Conservation (phyloP, 2,797 vertebrate genomes). For the Neosalanx taihuensis region DNA sequence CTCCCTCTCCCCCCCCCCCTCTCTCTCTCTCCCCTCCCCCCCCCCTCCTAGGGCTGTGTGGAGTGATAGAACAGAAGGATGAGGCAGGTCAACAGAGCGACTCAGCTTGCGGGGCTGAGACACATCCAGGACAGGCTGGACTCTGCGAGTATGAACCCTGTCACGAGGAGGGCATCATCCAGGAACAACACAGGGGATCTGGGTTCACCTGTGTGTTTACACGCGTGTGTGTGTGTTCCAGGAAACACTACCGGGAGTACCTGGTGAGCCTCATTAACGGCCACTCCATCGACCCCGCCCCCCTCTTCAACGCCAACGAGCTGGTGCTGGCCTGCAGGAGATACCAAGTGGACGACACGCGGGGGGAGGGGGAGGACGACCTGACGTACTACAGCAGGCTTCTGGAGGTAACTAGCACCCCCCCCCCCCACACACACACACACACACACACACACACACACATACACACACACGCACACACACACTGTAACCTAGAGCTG, state of each 20-base stretch:
- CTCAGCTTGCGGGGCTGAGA: slow-evolving; percentile 85
- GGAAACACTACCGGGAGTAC: slow-evolving; percentile 89
- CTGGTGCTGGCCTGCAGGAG: slow-evolving; percentile 75
- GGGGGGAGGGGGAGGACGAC: slow-evolving; percentile 68
- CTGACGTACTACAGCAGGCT: slow-evolving; percentile 68
- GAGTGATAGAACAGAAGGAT: slow-evolving; percentile 91
- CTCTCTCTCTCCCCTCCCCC: background rate
- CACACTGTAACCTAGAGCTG: no score
- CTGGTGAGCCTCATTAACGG: slow-evolving; percentile 88
- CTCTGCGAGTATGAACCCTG: slow-evolving; percentile 82
- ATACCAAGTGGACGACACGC: slow-evolving; percentile 70
- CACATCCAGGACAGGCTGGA: slow-evolving; percentile 81
- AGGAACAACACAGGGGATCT: background rate
- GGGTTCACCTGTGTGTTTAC: background rate
- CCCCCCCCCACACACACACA: no score
- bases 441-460: no score
- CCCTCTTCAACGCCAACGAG: slow-evolving; percentile 76
- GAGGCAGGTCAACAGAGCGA: slow-evolving; percentile 77
- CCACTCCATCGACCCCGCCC: slow-evolving; percentile 80
- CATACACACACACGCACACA: no score
- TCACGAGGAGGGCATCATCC: no score
- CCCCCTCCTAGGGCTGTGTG: slow-evolving; percentile 77
- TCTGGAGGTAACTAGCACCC: slow-evolving; percentile 63
- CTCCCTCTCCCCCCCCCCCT: background rate
- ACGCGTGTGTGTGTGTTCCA: slow-evolving; percentile 38